Evolutionary conservation across 2,113 vertebrate species (phyloP), one percentile per base, ranked within the genome.

Genomic region (Sinocyclocheilus rhinocerous): DNA sequence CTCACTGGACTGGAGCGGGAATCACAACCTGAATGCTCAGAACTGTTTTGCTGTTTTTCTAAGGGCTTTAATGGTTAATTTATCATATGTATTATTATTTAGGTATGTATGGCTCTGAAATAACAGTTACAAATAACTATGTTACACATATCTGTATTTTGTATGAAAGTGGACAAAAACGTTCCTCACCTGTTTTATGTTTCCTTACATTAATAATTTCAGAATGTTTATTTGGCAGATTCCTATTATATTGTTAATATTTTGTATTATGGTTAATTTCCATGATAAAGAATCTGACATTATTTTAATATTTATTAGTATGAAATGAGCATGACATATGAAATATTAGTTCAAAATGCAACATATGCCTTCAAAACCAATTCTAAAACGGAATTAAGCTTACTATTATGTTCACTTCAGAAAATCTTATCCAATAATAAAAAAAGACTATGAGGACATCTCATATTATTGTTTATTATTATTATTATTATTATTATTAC

Each of bases 1-100:
- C 80, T 22, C n/a, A 36, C 16, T 69, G 80, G 80, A 33, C 65
- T 50, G 80, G 63, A 70, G 42, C 16, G 36, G 33, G 20, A n/a
- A 61, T 15, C 18, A 63, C 33, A 79, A 77, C 61, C 4, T 15
- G 24, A 65, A 26, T 65, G 12, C 18, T 57, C 18, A 22, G 18
- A 57, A 57, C 1, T 57, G 55, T 57, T 57, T 55, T 20, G 15
- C 52, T 55, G 11, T 22, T 59, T 59, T 59, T 22, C 55, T 22
- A 9, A 59, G 52, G 52, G 18, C 52, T 13, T 33, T 29, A 33
- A 70, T 69, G 3, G 2, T 20, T 39, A 0, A 59, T 57, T 10
- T 39, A 70, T 36, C 33, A 36, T 36, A 9, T 70, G 67, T 9
- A 22, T 20, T 70, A 39, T 39, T 18, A 72, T 36, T 36, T 10